Evolutionary conservation across 2,888 invertebrate species (phyloP).

Genomic region (Ephialtes manifestator): DNA sequence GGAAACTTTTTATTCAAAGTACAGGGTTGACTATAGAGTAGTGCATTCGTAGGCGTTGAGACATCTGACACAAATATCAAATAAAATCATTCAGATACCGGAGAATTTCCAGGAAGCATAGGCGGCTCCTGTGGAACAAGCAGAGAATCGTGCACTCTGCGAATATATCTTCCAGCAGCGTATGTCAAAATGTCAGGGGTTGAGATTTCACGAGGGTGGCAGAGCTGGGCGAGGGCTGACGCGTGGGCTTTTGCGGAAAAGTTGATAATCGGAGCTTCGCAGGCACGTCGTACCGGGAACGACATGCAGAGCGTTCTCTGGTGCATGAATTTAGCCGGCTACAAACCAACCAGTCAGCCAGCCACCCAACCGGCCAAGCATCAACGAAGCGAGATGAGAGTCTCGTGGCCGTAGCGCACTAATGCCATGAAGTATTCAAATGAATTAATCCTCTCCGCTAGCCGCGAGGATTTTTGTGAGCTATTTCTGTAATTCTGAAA

Average conservation of each 20-base stretch:
- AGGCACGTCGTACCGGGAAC: conserved; percentile 19
- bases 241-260: conserved; percentile 41
- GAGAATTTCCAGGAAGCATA: neutral
- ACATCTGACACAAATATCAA: neutral
- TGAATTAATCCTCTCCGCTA: conserved; percentile 58
- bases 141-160: neutral
- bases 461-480: conserved; percentile 49
- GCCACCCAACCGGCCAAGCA: conserved; percentile 45
- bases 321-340: conserved; percentile 42
- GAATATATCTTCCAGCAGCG: neutral
- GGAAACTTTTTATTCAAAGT: too few relatives aligned
- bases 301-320: conserved; percentile 28
- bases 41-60: neutral
- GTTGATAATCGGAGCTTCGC: conserved; percentile 60
- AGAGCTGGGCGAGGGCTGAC: conserved; percentile 22
- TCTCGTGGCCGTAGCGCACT: conserved; percentile 33
- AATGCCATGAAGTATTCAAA: conserved; percentile 65
- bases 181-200: conserved; percentile 30
- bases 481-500: conserved; percentile 47
- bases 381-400: conserved; percentile 27
- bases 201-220: conserved; percentile 27
- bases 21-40: too few relatives aligned
- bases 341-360: conserved; percentile 57
- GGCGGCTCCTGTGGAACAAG: conserved; percentile 2
- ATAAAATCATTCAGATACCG: neutral